Conservation (phyloP, 2,113 vertebrate species). For the Cygnus atratus region DNA sequence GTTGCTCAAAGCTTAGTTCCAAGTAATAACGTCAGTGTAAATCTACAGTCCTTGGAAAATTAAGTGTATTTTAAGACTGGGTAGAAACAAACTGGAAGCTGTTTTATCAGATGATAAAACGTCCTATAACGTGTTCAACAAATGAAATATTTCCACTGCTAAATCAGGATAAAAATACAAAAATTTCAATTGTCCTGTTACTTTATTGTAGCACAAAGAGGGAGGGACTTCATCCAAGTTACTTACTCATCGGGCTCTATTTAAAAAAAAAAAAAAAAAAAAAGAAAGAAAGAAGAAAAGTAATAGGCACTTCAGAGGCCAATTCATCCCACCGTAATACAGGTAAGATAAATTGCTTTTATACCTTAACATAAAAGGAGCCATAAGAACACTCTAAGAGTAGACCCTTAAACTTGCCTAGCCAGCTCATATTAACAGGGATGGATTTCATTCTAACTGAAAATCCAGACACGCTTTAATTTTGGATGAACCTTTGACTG, state of each 20-base stretch:
- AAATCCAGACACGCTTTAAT: constrained; percentile 17
- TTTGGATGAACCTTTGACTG: background rate
- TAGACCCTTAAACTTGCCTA: background rate
- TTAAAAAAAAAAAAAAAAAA: background rate
- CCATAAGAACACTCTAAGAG: background rate
- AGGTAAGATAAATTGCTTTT: constrained; percentile 38
- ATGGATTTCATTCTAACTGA: background rate
- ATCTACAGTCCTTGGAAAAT: background rate
- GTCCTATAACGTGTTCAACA: background rate
- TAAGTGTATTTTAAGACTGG: background rate
- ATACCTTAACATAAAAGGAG: background rate
- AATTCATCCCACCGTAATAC: background rate
- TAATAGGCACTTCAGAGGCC: background rate
- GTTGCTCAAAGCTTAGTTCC: background rate
- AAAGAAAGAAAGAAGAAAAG: background rate
- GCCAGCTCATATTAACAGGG: background rate
- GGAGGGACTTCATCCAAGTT: background rate
- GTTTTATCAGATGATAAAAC: background rate
- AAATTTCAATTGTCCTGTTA: background rate
- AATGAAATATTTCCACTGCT: background rate
- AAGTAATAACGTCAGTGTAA: background rate
- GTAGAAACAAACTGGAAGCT: background rate
- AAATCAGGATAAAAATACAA: background rate
- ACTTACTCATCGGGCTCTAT: background rate
- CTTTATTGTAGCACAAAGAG: background rate